A percentile compares a stretch with the other conserved stretches of the same genome.
phyloP scores from a whole-genome alignment of 1,140 invertebrate species.

The Neodiprion lecontei region DNA sequence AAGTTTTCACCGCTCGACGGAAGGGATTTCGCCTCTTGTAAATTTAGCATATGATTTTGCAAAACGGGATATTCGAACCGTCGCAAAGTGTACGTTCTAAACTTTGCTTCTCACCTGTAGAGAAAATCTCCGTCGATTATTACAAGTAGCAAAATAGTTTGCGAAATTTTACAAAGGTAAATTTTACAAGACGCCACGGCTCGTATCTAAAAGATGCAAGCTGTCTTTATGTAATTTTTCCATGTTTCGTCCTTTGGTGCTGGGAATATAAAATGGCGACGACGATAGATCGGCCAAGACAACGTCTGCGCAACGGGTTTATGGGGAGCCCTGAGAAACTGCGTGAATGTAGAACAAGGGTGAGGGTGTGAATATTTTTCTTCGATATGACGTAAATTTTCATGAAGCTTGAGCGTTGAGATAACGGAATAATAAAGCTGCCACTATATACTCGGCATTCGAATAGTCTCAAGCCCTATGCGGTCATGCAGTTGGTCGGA shows the following conservation, averaged over 20 bases:
- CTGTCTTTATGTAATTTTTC: too few species aligned
- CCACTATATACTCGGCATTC: background rate
- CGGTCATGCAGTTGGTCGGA: background rate
- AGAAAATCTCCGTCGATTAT: too few species aligned
- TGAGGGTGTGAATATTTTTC: background rate
- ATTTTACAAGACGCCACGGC: too few species aligned
- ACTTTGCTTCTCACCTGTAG: too few species aligned
- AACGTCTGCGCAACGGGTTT: background rate
- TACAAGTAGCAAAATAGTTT: too few species aligned
- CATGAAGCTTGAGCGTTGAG: background rate
- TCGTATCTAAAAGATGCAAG: too few species aligned
- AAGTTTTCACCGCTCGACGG: background rate
- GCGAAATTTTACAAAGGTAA: too few species aligned
- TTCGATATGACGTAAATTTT: background rate
- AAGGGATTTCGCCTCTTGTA: background rate
- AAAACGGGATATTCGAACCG: too few species aligned
- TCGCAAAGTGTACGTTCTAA: too few species aligned
- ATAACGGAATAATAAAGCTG: background rate
- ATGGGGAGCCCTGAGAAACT: background rate
- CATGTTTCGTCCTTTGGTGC: background rate
- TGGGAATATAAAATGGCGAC: background rate
- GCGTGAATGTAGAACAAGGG: background rate
- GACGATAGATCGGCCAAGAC: background rate
- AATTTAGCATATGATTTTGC: too few species aligned
- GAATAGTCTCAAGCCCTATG: too few species aligned